Conservation (phyloP, 2,797 vertebrate genomes). For the Ataeniobius toweri region DNA sequence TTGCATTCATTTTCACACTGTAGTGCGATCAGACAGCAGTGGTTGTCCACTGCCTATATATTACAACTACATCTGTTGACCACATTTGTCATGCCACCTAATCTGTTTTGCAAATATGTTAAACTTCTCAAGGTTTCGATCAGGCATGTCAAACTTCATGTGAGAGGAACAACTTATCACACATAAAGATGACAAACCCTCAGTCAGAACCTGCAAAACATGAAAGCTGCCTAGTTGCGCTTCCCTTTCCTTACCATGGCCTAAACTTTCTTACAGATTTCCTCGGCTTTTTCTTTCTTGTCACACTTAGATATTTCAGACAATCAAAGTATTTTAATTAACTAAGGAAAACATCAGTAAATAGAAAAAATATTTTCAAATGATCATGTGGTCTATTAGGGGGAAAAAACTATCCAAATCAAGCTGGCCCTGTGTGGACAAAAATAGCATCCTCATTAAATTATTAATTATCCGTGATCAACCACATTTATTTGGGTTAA, state of each 20-base stretch:
- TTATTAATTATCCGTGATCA: neutral
- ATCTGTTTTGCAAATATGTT: neutral
- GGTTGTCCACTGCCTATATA: neutral
- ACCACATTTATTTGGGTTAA: neutral
- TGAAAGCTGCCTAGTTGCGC: no score
- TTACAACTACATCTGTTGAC: neutral
- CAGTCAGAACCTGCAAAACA: no score
- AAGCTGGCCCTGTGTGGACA: neutral
- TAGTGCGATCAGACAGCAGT: neutral
- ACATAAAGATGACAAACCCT: neutral
- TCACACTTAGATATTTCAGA: neutral
- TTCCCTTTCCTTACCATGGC: neutral
- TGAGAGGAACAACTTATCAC: no score
- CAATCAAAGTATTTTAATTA: neutral
- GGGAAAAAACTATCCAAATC: neutral
- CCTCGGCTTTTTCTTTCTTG: neutral
- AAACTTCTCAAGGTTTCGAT: neutral
- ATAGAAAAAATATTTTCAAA: neutral
- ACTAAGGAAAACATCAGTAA: neutral
- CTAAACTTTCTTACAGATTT: neutral
- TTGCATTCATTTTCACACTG: neutral
- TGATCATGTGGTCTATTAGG: neutral
- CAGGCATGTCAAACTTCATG: neutral
- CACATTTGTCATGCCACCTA: neutral
- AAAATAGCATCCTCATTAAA: neutral